These are phyloP conservation scores for Meloidogyne hapla DNA, from an alignment of 1,140 invertebrate genomes.

Conservation along the genomic window DNA sequence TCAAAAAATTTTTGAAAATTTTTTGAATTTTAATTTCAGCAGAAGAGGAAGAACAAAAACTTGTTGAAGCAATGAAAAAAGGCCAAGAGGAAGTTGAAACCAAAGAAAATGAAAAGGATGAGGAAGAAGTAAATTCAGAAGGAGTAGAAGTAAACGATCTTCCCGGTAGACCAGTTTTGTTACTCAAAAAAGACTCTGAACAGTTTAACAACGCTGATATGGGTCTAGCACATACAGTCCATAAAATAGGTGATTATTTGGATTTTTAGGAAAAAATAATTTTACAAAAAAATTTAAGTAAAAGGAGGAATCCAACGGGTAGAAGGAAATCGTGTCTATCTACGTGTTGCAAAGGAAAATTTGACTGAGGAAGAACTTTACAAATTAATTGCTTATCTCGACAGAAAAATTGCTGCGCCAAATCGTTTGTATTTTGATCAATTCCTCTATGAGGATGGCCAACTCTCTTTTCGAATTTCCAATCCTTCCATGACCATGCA, in stretches of 20 bases:
- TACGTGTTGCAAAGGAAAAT: constrained; percentile 51
- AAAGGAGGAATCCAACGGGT: constrained; percentile 59
- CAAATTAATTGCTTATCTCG: constrained; percentile 57
- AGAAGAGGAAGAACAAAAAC: constrained; percentile 38
- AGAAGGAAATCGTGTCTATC: constrained; percentile 62
- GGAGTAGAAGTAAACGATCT: neutral
- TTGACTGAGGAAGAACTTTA: constrained; percentile 49
- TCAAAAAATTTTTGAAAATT: neutral
- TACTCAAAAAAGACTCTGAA: constrained; percentile 61
- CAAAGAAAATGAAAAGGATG: neutral
- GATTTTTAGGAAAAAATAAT: neutral
- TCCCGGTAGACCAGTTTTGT: constrained; percentile 14
- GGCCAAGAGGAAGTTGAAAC: neutral
- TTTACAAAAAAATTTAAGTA: constrained; percentile 29
- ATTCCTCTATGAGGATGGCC: constrained; percentile 61
- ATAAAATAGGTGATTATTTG: constrained; percentile 50
- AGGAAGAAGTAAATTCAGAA: neutral
- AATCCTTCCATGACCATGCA: constrained; percentile 42
- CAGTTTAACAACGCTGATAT: constrained; percentile 58
- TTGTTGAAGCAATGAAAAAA: neutral
- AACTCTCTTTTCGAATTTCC: constrained; percentile 60
- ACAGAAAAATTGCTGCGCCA: constrained; percentile 49
- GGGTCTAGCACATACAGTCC: constrained; percentile 51
- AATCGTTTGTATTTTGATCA: constrained; percentile 62
- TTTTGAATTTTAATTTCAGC: constrained; percentile 48